These are phyloP conservation scores for Galleria mellonella DNA, from an alignment of 1,140 invertebrate species.

Conservation along the genomic window DNA sequence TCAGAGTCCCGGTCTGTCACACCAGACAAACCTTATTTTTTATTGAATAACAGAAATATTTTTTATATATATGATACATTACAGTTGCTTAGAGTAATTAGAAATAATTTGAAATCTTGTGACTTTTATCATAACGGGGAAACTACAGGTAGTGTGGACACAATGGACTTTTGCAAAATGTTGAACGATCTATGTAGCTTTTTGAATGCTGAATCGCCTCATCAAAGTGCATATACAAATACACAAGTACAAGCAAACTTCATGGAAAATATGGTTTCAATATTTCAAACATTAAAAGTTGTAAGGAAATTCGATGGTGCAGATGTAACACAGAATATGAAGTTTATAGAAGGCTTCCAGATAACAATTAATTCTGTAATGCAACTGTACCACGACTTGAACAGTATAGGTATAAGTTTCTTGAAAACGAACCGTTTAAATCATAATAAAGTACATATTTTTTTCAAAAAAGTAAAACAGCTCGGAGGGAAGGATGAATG, in stretches of 20 bases:
- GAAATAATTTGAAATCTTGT: conserved; percentile 1
- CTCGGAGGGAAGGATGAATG: background rate
- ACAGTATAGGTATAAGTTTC: background rate
- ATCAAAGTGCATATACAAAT: background rate
- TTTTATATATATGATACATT: conserved; percentile 5
- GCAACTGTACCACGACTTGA: background rate
- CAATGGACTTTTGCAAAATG: background rate
- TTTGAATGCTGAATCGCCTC: conserved; percentile 1
- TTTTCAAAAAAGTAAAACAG: background rate
- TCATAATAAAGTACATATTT: background rate
- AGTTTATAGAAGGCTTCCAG: conserved; percentile 7
- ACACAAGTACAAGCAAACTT: background rate
- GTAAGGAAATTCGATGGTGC: conserved; percentile 1
- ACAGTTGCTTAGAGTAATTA: background rate
- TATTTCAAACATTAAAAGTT: conserved; percentile 6
- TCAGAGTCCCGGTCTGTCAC: background rate
- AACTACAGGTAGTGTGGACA: background rate
- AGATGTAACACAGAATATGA: conserved; percentile 2
- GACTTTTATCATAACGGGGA: background rate
- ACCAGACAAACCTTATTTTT: conserved; percentile 3
- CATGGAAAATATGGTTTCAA: background rate
- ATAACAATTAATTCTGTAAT: conserved; percentile 8
- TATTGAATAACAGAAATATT: conserved; percentile 1
- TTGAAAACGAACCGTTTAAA: conserved; percentile 2
- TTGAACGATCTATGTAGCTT: background rate